Base-by-base conservation (phyloP, 2,797 vertebrate species). In the Eospalax fontanierii region DNA sequence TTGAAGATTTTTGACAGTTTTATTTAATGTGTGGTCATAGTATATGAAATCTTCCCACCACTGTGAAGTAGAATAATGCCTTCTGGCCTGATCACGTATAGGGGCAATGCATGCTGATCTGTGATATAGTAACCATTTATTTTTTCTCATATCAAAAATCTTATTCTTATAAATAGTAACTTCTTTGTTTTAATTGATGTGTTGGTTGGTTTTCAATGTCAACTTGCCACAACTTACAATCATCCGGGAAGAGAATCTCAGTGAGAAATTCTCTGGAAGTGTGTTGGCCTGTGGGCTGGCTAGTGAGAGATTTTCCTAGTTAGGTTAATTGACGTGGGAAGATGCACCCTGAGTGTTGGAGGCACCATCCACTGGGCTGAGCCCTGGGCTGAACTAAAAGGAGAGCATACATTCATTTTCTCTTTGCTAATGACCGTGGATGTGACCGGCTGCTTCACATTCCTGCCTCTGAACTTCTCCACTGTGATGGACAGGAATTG, bases 21-120 rank as follows among this genome's bases (percentile, higher is more conserved):
- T 63, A 14, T 84, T 70, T 89, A 38, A 73, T n/a, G 73, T 91
- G 59, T 85, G 38, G 22, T 90, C 22, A 90, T 38, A 87, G 33
- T 81, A 35, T 59, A 33, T 43, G 22, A 93, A 33, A 5, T 70
- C 80, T 86, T 85, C 11, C 33, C 50, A 22, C 9, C 14, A 75
- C n/a, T 57, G 35, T 14, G 61, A 84, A 74, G 26, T 63, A 86
- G 74, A 82, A 35, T 10, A 84, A 88, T 50, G 15, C 14, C 30
- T 50, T 87, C 82, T 57, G 38, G 78, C 21, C 9, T 26, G 1
- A 21, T 40, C 74, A 4, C 63, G n/a, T 70, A 33, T 40, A 4
- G 22, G 14, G 15, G 15, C 33, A 6, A 61, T 33, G 6, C 26
- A 61, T 21, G 75, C 7, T 78, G 18, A 50, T 50, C 40, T 59